Evolutionary conservation across 2,797 vertebrate genomes (phyloP), one percentile per base, ranked within the genome.

Genomic region (Valencia hispanica): DNA sequence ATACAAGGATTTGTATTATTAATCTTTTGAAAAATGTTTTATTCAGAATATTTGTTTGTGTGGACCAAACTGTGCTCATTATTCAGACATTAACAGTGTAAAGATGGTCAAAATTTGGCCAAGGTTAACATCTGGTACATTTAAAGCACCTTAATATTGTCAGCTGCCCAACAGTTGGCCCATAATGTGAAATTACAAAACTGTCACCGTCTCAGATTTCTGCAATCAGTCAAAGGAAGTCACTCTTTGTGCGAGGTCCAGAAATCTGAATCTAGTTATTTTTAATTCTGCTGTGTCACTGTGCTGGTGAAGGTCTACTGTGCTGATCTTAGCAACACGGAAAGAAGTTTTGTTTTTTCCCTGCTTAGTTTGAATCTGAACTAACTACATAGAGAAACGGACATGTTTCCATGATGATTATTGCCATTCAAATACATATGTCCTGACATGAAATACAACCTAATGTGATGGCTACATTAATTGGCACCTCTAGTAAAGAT

Each of bases 271-370:
- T 81, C 5, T 71, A 77, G 73, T 41, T 50, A 47, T 73, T 5
- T 41, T 80, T 51, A 11, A 78, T 74, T 85, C 53, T 84, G 82
- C 86, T 75, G 79, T 61, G 76, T 87, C 86, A 81, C 72, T 74
- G 71, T 0, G 22, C 61, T 65, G 78, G 36, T 68, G 20, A 36
- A 43, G 39, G 55, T 47, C 78, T 51, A 30, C 70, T 59, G 48
- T 32, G 47, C 77, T 66, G 74, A 87, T 79, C 48, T 39, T 47
- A 76, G 75, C 66, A 55, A 39, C 27, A 50, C 36, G 1, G 53
- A 27, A 12, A 3, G n/a, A 71, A 41, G 36, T 3, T 61, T n/a
- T n/a, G n/a, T n/a, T n/a, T n/a, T n/a, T 61, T 78, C 15, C 1
- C 69, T 50, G 39, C 55, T 39, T 32, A 12, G 51, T 73, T 80